Evolutionary conservation across 2,888 invertebrate species (phyloP), one percentile per base, ranked within the genome.

Genomic region (Lypha dubia): DNA sequence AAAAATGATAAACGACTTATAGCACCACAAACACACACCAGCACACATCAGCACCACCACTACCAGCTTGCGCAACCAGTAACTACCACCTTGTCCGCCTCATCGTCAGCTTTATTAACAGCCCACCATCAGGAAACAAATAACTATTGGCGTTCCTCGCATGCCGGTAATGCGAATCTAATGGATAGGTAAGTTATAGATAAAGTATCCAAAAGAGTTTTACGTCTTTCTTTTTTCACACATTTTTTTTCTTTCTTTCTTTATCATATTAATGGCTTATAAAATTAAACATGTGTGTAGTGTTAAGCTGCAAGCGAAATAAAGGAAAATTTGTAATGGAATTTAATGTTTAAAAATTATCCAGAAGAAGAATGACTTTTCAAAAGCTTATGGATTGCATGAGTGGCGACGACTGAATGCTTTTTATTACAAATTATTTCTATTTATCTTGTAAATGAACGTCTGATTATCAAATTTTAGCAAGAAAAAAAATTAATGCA

Each of bases 131-230:
- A 74, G 68, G 81, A 84, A 73, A 70, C 74, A 58, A 77, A 87
- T 62, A 89, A 86, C 86, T 90, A 87, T 82, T 90, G 91, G 90
- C 89, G 89, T 71, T 81, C 84, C 44, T 88, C 89, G 70, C 88
- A 89, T 38, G 77, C 81, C 63, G 90, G 88, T 85, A 90, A 89
- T 87, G 90, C 89, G 60, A 91, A 89, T 86, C 86, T 89, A 41
- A 87, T 91, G 88, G 90, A 90, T 86, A 91, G 91, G 90, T 91
- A 79, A 89, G 89, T 86, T 53, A 41, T 24, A 56, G 24, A 62
- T 46, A 75, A 38, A 56, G 6, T 62, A 56, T 35, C 17, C 28
- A 11, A 7, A 5, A 15, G 44, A 3, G 20, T 28, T 15, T n/a
- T 35, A 20, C 11, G 22, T 1, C 32, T 6, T n/a, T 7, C 32